Conservation (phyloP, 2,888 invertebrate species). For the Himalopsyche kuldschensis region DNA sequence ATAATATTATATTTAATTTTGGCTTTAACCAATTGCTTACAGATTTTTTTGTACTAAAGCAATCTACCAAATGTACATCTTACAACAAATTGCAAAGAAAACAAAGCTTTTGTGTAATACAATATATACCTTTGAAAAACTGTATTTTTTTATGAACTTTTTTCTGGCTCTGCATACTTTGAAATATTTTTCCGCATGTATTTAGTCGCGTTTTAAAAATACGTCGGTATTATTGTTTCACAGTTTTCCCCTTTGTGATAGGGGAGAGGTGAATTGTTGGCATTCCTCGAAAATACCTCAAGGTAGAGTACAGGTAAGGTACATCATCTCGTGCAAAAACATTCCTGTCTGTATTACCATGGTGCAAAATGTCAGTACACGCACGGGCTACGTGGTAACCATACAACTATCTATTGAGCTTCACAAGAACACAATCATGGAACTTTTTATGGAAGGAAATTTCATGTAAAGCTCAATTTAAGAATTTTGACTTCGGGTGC, state of each 20-base stretch:
- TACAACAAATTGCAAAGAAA: neutral
- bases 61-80: neutral
- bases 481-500: too few species aligned
- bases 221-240: neutral
- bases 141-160: neutral
- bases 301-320: neutral
- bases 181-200: neutral
- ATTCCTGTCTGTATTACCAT: neutral
- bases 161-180: neutral
- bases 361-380: neutral
- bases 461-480: too few species aligned
- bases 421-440: neutral
- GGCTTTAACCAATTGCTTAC: too few species aligned
- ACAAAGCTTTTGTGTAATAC: neutral
- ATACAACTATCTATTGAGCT: neutral
- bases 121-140: neutral
- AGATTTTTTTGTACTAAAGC: too few species aligned
- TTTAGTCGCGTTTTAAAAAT: neutral
- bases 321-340: neutral
- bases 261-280: neutral
- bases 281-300: neutral
- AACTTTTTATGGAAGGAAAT: neutral
- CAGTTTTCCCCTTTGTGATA: neutral
- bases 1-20: too few species aligned
- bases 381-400: neutral